Conservation (phyloP, 2,113 vertebrate species). For the Nematolebias whitei region DNA sequence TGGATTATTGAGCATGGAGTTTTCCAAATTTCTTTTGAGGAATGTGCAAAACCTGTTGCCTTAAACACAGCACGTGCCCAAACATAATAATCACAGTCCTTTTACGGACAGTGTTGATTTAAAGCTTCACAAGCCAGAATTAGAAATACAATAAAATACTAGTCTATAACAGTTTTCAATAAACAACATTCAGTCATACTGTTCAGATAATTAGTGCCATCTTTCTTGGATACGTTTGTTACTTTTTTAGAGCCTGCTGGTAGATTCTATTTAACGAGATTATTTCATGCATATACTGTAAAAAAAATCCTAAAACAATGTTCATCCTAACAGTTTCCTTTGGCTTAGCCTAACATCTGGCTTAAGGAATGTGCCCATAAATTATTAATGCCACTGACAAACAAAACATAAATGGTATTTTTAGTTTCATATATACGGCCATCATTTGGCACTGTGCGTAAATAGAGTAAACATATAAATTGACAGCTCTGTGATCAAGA, state of each 20-base stretch:
- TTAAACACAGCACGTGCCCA: slow-evolving; percentile 1
- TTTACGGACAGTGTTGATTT: not conserved
- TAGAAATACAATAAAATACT: slow-evolving; percentile 11
- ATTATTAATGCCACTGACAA: slow-evolving; percentile 17
- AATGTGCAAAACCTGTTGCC: not conserved
- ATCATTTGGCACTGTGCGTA: slow-evolving; percentile 68
- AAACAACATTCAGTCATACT: slow-evolving; percentile 20
- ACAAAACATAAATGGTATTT: slow-evolving; percentile 23
- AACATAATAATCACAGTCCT: not conserved
- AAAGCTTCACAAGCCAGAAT: slow-evolving; percentile 10
- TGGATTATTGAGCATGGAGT: too few relatives aligned
- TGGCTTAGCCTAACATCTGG: slow-evolving; percentile 34
- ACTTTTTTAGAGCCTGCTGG: slow-evolving; percentile 51
- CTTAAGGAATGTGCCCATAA: slow-evolving; percentile 48
- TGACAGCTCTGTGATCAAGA: slow-evolving; percentile 42
- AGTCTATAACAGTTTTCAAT: not conserved
- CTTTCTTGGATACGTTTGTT: slow-evolving; percentile 38
- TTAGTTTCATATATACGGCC: slow-evolving; percentile 37
- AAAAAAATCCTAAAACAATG: slow-evolving; percentile 27
- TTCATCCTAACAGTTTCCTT: slow-evolving; percentile 30
- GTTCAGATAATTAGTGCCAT: slow-evolving; percentile 18
- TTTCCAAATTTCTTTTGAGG: slow-evolving; percentile 13
- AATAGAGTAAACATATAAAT: slow-evolving; percentile 60
- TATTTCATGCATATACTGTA: slow-evolving; percentile 3
- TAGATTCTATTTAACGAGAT: slow-evolving; percentile 40